Evolutionary conservation across 1,140 invertebrate genomes (phyloP), one percentile per base, ranked within the genome.

Genomic region (Tetramorium simillimum): DNA sequence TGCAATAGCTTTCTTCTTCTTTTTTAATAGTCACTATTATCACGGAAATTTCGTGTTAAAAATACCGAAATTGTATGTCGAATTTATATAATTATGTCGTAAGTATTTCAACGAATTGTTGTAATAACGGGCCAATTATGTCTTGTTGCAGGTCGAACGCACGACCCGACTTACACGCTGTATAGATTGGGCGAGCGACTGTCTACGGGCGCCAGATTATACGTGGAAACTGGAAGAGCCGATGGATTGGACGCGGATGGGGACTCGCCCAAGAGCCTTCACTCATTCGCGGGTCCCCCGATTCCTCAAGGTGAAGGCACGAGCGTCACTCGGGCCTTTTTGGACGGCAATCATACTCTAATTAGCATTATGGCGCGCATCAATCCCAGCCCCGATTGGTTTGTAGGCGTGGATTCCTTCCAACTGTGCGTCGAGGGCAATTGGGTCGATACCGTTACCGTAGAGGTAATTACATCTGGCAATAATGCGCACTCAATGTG

Each of bases 311-410:
- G 98, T 1, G 97, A 97, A 62, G 98, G 98, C 1, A 95, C 96
- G 62, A 97, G 98, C 33, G 97, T 98, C 92, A 96, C 97, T 0
- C 96, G 97, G 91, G 98, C 99, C 93, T 98, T 98, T 93, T 97
- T 98, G n/a, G 98, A 99, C 93, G 98, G 98, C 80, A 98, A 98
- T 95, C 98, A 99, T 95, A 98, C 98, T 9, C 94, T 98, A 97
- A 97, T 98, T 72, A 98, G 98, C 46, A 95, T 98, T 91, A 98
- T 98, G 96, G 96, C 97, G 7, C 96, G 97, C 88, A 98, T 99
- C 95, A 97, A 98, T 86, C 99, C 99, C 18, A 99, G 98, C 49
- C 99, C 99, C 0, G 99, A 99, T 96, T 99, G 99, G 99, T 99
- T 99, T 95, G 97, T 99, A 60, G 99, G 99, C 63, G 96, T 99